These are phyloP conservation scores for Acrobasis suavella DNA, from an alignment of 2,888 invertebrate genomes.

Conservation along the genomic window DNA sequence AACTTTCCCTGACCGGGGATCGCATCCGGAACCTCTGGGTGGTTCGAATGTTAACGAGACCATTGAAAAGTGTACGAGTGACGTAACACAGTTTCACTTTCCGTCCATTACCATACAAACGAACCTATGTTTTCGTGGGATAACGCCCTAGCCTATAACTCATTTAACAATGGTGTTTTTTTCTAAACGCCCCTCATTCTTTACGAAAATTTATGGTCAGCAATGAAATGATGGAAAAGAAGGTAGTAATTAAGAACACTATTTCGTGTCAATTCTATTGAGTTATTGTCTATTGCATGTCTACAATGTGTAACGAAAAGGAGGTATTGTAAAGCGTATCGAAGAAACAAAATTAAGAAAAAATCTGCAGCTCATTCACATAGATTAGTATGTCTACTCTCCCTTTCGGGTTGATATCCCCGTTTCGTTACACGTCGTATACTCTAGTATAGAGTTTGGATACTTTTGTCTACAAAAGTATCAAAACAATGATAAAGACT, in stretches of 20 bases:
- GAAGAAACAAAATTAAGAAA: too few relatives aligned
- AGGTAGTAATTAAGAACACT: constrained; percentile 1
- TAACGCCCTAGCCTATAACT: constrained; percentile 19
- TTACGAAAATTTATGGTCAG: neutral
- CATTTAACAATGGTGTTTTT: constrained; percentile 23
- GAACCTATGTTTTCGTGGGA: constrained; percentile 22
- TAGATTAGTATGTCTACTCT: too few relatives aligned
- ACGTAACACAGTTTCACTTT: constrained; percentile 12
- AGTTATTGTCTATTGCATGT: neutral
- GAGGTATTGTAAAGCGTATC: too few relatives aligned
- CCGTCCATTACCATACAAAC: constrained; percentile 25
- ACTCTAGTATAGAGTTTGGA: too few relatives aligned
- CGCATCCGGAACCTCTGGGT: too few relatives aligned
- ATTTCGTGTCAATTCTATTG: neutral
- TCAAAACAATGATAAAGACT: too few relatives aligned
- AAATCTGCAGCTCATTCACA: too few relatives aligned
- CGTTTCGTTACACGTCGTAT: too few relatives aligned
- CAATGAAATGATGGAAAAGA: constrained; percentile 7
- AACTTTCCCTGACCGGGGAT: too few relatives aligned
- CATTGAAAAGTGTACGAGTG: constrained; percentile 3
- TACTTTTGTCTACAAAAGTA: too few relatives aligned
- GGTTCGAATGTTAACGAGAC: neutral
- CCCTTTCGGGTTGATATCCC: too few relatives aligned
- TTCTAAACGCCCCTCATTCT: constrained; percentile 10
- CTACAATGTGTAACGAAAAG: too few relatives aligned